phyloP scores from a whole-genome alignment of 2,797 vertebrate species.

The Astyanax mexicanus region DNA sequence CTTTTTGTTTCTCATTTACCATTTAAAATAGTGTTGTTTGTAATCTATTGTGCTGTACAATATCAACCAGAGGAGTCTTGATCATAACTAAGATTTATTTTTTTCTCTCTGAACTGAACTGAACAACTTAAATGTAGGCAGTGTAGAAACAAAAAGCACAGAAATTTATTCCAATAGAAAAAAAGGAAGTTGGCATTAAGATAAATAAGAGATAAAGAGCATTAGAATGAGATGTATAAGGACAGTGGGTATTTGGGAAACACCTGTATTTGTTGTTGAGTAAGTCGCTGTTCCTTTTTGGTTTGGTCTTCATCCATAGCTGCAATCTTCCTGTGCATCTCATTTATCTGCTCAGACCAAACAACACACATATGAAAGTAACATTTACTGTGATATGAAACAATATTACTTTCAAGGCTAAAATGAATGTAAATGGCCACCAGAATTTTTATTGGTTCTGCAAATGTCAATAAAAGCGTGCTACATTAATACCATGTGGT shows the following conservation, averaged over 20 bases:
- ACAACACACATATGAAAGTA: neutral
- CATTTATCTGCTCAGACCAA: constrained; percentile 38
- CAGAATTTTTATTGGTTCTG: no score
- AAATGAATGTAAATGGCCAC: neutral
- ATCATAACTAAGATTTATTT: no score
- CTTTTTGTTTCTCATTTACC: no score
- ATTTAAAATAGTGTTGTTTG: no score
- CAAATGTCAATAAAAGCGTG: neutral
- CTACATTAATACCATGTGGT: neutral
- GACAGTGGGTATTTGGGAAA: neutral
- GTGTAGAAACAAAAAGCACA: no score
- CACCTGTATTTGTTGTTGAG: constrained; percentile 19
- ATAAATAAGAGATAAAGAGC: neutral
- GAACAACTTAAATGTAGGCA: no score
- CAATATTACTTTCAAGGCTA: neutral
- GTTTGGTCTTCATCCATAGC: constrained; percentile 25
- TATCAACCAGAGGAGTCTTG: no score
- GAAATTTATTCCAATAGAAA: no score
- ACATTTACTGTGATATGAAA: constrained; percentile 1
- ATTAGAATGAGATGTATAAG: neutral
- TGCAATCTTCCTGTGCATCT: constrained; percentile 46
- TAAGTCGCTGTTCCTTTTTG: constrained; percentile 44
- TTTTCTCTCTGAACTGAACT: no score
- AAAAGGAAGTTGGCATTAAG: neutral
- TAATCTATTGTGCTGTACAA: no score